These are phyloP conservation scores for Andrena haemorrhoa DNA, from an alignment of 2,888 invertebrate genomes.

Conservation along the genomic window DNA sequence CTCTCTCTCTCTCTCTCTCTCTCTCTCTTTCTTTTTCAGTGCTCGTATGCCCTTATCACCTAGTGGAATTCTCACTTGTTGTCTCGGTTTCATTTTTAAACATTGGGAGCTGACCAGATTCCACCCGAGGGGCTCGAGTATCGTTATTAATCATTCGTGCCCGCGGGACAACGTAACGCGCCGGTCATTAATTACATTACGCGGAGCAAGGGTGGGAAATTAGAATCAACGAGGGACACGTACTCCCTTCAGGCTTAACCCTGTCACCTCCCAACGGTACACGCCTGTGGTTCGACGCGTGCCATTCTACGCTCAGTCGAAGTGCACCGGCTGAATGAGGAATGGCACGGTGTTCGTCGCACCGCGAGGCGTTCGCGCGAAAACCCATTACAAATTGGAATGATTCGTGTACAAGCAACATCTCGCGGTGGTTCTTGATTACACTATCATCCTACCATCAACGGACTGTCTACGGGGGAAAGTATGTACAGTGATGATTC, in stretches of 20 bases:
- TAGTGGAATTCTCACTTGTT: constrained; percentile 42
- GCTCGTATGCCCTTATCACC: constrained; percentile 38
- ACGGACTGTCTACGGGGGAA: constrained; percentile 37
- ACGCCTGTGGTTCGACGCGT: constrained; percentile 12
- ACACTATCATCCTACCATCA: constrained; percentile 28
- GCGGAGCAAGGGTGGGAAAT: no score
- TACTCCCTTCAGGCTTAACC: not conserved
- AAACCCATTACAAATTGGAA: constrained; percentile 28
- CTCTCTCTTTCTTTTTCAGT: constrained; percentile 7
- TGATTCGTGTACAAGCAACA: constrained; percentile 26
- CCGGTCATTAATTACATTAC: no score
- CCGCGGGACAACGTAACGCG: no score
- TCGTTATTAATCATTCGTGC: no score
- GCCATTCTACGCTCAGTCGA: constrained; percentile 32
- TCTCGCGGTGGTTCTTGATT: constrained; percentile 14
- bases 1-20: not conserved
- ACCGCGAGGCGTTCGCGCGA: constrained; percentile 27
- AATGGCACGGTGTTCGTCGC: constrained; percentile 46
- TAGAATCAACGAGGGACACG: no score
- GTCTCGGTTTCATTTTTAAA: constrained; percentile 18
- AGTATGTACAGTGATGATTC: constrained; percentile 39
- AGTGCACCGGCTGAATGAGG: constrained; percentile 51
- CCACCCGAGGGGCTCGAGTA: no score
- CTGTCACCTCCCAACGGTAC: constrained; percentile 11
- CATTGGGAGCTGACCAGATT: no score